phyloP scores from a whole-genome alignment of 2,113 vertebrate species.

The Apus apus region DNA sequence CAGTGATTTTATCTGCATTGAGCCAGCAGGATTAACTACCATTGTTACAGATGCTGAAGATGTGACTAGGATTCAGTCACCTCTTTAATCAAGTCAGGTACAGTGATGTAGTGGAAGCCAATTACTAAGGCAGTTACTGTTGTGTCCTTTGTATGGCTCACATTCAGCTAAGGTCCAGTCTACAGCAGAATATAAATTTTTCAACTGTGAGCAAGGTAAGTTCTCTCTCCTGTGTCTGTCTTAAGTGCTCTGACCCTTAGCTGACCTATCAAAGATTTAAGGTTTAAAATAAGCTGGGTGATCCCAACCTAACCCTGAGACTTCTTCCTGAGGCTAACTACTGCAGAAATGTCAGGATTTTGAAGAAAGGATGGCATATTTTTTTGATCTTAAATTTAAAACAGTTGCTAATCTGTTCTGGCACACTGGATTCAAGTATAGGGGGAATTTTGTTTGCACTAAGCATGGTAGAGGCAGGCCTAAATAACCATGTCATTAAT shows the following conservation, averaged over 20 bases:
- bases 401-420: neutral
- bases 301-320: neutral
- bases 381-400: neutral
- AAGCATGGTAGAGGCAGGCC: neutral
- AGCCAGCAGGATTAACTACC: neutral
- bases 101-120: neutral
- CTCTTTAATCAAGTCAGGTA: neutral
- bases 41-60: neutral
- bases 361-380: fast-evolving
- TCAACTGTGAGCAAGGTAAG: neutral
- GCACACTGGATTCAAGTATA: neutral
- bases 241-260: neutral
- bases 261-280: neutral
- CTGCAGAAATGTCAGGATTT: neutral
- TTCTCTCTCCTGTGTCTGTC: neutral
- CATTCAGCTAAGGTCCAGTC: neutral
- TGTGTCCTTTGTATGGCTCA: neutral
- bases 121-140: neutral
- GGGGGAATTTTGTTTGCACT: neutral
- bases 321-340: neutral
- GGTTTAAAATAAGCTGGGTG: neutral
- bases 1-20: neutral
- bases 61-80: neutral
- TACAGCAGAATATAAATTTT: neutral
- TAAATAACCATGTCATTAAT: neutral